Evolutionary conservation across 2,113 vertebrate genomes (phyloP).

Genomic region (Blennius ocellaris): DNA sequence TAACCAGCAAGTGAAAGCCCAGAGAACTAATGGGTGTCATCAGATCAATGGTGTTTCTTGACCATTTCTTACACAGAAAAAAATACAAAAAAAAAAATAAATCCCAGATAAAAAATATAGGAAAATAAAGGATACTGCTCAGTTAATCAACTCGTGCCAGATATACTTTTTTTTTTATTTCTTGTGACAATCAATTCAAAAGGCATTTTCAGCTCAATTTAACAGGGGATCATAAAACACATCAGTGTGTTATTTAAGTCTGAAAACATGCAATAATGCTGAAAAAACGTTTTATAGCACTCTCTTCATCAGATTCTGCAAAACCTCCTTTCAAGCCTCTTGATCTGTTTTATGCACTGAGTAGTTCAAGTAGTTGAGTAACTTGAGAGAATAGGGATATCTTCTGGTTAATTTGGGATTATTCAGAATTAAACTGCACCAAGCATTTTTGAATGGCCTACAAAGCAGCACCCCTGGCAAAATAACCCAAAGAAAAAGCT

Average conservation of each 20-base stretch:
- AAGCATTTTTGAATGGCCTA: neutral
- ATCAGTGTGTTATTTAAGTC: neutral
- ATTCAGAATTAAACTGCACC: neutral
- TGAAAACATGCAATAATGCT: constrained; percentile 14
- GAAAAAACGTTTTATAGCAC: neutral
- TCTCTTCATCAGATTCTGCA: neutral
- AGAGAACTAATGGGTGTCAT: no score
- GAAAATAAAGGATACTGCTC: no score
- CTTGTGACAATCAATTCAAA: neutral
- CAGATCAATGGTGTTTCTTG: no score
- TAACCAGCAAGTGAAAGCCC: no score
- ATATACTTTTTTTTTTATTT: neutral
- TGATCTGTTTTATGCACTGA: neutral
- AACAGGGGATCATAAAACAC: constrained; percentile 8
- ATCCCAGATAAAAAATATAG: no score
- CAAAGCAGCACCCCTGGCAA: neutral
- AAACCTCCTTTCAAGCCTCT: neutral
- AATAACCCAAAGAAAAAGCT: constrained; percentile 11
- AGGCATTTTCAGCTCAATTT: constrained; percentile 32
- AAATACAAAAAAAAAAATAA: no score
- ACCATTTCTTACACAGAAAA: no score
- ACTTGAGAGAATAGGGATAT: neutral
- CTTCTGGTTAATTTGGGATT: constrained; percentile 1
- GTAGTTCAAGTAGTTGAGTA: neutral
- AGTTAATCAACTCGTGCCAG: no score